Base-by-base conservation (phyloP, 1,140 invertebrate genomes). In the Eueides isabella region DNA sequence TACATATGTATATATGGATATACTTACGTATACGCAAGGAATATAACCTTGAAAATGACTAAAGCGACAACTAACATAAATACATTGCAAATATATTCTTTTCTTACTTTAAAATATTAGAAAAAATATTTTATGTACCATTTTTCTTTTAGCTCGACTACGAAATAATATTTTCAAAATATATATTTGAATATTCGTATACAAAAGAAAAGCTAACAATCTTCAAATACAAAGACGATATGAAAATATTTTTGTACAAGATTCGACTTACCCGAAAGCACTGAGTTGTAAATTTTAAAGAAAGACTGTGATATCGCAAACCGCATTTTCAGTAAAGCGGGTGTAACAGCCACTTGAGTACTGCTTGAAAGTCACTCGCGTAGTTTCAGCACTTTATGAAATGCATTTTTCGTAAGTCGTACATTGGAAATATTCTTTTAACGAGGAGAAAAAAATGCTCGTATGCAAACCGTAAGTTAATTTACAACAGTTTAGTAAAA, bases 321-420 rank as follows among this genome's bases (percentile, higher is more conserved):
- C 28, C 63, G 61, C 29, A 55, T 65, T 72, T 62, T 31, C 33
- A 68, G 48, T 55, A 55, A 68, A 68, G 38, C 63, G 63, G 30
- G 28, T 71, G 62, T 12, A 75, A 48, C 30, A 48, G 65, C 61
- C 72, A 74, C 68, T 74, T 64, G 67, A 69, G 67, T 44, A 44
- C 74, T 33, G 30, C 62, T 63, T 67, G 61, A 67, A 63, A 67
- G 61, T 48, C 38, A 35, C 73, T 72, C 62, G 31, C 44, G 65
- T 64, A 33, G 38, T 67, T 41, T 68, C 28, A 62, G 62, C 65
- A 68, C 33, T 75, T 75, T 67, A 75, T 78, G 69, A 75, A 71
- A 66, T 72, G 69, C 62, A 75, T 72, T 78, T 67, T 55, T 61
- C 35, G 30, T 19, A 66, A 69, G 70, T 73, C 35, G 23, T 55